Evolutionary conservation across 2,113 vertebrate species (phyloP), one percentile per base, ranked within the genome.

Genomic region (Sylvilagus bachmani): DNA sequence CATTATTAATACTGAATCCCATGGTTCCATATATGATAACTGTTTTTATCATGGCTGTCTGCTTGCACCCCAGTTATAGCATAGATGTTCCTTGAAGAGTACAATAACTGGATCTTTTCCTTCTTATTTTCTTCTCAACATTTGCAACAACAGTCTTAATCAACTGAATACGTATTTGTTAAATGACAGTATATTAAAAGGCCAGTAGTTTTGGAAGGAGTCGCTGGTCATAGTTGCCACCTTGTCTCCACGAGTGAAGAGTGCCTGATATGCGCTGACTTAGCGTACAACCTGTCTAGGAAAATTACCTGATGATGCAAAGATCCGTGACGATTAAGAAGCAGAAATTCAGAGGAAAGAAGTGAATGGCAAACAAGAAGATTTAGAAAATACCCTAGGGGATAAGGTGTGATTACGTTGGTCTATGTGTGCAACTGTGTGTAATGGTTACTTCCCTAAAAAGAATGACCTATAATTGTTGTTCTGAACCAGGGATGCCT

Each of bases 161-260:
- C 27, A 80, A 71, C 74, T 64, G 38, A 83, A 55, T 90, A 82
- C 69, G 62, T 86, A 86, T 67, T 89, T 81, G 10, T 81, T 13
- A 31, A 82, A 53, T 87, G 38, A 89, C 62, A 90, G 2, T 67
- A 21, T 75, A 31, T 86, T 91, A 93, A 75, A 53, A 73, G 71
- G 77, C 25, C 66, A 36, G 13, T 81, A 77, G 14, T 91, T 93
- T 85, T 70, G 86, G n/a, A 90, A 91, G 38, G 51, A 90, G 89
- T 62, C 89, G 25, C 31, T 94, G 33, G 85, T 90, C 58, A 69
- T 75, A 62, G 51, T 90, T 92, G 79, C 33, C 44, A 71, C 33
- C 9, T 25, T 61, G 90, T 17, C 27, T 24, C 12, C n/a, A 82
- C 10, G 77, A 31, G 80, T 92, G 74, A 91, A 87, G 53, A 95